Conservation (phyloP, 2,113 vertebrate genomes). For the Callithrix jacchus region DNA sequence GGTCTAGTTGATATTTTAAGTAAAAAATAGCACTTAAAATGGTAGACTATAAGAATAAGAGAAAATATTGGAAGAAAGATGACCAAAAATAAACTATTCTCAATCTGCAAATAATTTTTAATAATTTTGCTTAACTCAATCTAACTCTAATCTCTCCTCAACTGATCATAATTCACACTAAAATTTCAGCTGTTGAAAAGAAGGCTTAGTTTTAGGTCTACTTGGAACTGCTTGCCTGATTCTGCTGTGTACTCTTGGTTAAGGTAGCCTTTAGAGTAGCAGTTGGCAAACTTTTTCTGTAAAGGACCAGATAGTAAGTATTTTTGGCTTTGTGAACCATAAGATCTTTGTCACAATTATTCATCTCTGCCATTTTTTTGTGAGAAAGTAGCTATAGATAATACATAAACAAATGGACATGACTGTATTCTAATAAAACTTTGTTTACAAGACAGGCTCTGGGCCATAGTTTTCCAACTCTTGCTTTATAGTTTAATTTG, state of each 20-base stretch:
- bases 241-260: background rate
- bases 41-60: background rate
- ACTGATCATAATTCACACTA: background rate
- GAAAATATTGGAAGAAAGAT: conserved; percentile 4
- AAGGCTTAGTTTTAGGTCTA: background rate
- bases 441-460: background rate
- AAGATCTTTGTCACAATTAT: background rate
- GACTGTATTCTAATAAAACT: background rate
- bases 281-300: background rate
- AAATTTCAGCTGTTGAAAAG: background rate
- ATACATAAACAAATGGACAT: background rate
- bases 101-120: background rate
- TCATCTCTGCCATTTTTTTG: background rate
- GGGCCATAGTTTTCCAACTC: background rate
- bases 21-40: background rate
- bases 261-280: background rate
- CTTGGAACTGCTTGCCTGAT: background rate
- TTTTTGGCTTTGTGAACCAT: background rate
- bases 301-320: background rate
- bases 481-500: background rate
- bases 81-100: background rate
- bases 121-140: background rate
- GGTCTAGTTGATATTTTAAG: background rate
- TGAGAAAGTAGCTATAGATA: background rate
- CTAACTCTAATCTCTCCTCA: background rate